These are phyloP conservation scores for Trachymyrmex cornetzi DNA, from an alignment of 1,140 invertebrate genomes.

Conservation along the genomic window DNA sequence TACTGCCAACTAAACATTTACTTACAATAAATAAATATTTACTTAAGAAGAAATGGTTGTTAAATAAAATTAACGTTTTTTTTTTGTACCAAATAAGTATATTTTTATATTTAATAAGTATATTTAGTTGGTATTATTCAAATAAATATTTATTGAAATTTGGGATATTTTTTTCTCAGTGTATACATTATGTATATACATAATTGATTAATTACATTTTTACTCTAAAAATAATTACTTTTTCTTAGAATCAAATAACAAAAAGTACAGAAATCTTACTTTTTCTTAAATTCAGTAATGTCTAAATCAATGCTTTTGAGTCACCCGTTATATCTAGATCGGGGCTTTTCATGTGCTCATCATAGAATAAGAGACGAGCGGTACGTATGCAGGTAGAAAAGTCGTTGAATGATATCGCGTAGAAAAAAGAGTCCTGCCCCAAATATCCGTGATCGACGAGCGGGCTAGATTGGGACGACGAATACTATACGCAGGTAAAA, in stretches of 20 bases:
- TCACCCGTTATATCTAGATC: slow-evolving; percentile 75
- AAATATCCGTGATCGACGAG: slow-evolving; percentile 79
- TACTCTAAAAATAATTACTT: background rate
- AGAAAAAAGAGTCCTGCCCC: slow-evolving; percentile 73
- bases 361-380: slow-evolving; percentile 40
- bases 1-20: too few species aligned
- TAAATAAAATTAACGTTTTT: too few species aligned
- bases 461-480: slow-evolving; percentile 69
- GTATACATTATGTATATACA: too few species aligned
- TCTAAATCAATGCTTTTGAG: background rate
- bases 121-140: too few species aligned
- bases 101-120: too few species aligned
- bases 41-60: too few species aligned
- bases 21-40: too few species aligned
- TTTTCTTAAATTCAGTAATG: background rate
- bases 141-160: too few species aligned
- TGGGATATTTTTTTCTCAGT: too few species aligned
- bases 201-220: background rate
- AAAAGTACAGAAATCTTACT: too few species aligned
- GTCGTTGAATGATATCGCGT: slow-evolving; percentile 81
- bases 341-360: slow-evolving; percentile 65
- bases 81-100: too few species aligned
- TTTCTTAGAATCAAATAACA: too few species aligned
- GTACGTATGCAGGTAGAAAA: slow-evolving; percentile 80
- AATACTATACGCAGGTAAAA: slow-evolving; percentile 76